phyloP scores from a whole-genome alignment of 2,888 invertebrate species.

The Lobophora halterata region DNA sequence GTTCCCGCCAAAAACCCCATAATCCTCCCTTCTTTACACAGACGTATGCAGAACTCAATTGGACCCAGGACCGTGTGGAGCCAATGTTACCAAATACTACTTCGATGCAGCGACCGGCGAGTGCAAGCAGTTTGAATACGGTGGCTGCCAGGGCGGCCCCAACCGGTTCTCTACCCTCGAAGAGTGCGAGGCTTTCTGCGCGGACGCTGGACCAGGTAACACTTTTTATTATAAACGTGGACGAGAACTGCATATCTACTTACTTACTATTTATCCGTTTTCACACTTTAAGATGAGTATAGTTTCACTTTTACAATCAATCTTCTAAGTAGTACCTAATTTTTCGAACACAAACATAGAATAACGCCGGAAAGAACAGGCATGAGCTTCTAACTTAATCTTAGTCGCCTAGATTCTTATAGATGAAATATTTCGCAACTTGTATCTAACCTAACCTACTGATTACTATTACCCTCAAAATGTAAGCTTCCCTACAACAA shows the following conservation, averaged over 20 bases:
- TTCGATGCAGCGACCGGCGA: slow-evolving; percentile 81
- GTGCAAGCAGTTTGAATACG: slow-evolving; percentile 88
- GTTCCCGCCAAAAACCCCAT: too few species aligned
- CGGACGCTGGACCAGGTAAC: slow-evolving; percentile 51
- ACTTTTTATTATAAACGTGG: background rate
- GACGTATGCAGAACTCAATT: slow-evolving; percentile 87
- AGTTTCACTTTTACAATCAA: too few species aligned
- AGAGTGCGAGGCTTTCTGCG: slow-evolving; percentile 88
- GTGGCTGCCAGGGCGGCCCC: slow-evolving; percentile 92
- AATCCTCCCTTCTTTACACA: slow-evolving; percentile 50
- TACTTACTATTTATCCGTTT: too few species aligned
- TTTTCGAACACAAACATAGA: slow-evolving; percentile 4
- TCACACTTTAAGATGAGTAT: too few species aligned
- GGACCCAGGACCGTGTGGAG: slow-evolving; percentile 87
- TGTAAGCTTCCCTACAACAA: too few species aligned
- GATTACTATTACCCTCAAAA: too few species aligned
- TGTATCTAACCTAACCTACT: too few species aligned
- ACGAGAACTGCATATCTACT: too few species aligned
- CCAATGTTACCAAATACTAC: slow-evolving; percentile 83
- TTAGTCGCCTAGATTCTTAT: background rate
- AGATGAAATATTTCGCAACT: too few species aligned
- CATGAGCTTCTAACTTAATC: slow-evolving; percentile 16
- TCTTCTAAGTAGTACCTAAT: too few species aligned
- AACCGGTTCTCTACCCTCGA: slow-evolving; percentile 89
- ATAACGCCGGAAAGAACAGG: slow-evolving; percentile 13